Percentiles rank a stretch among this genome's conserved stretches.
These are phyloP conservation scores for Drosophila sechellia DNA, from an alignment of 1,140 invertebrate species.

Conservation along the genomic window DNA sequence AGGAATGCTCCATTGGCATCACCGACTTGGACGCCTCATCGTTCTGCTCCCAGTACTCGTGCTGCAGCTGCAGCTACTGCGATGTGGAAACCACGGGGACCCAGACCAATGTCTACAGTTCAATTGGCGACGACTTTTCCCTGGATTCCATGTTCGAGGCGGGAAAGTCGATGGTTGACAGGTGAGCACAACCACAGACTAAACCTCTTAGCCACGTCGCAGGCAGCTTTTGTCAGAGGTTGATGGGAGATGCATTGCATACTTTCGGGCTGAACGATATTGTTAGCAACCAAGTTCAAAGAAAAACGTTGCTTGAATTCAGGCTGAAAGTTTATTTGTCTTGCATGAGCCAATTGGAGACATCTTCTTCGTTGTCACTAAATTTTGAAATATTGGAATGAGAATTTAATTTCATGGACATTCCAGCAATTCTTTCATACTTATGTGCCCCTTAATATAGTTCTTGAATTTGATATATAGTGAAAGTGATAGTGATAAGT, in stretches of 20 bases:
- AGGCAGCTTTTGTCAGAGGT: constrained; percentile 1
- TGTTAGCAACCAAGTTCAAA: no score
- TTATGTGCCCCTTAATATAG: no score
- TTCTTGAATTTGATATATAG: neutral
- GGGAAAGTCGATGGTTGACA: constrained; percentile 59
- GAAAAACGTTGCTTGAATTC: neutral
- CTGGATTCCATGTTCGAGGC: constrained; percentile 70
- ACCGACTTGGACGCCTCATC: constrained; percentile 83
- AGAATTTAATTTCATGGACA: neutral
- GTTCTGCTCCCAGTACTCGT: constrained; percentile 86
- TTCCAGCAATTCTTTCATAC: no score
- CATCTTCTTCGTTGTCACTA: no score
- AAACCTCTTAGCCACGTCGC: neutral
- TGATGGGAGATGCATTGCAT: neutral
- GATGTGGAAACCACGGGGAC: constrained; percentile 61
- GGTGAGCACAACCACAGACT: constrained; percentile 53
- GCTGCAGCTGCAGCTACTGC: constrained; percentile 86
- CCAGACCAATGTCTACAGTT: constrained; percentile 72
- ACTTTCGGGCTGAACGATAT: constrained; percentile 7
- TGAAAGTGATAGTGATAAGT: neutral
- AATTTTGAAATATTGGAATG: neutral
- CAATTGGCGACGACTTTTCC: constrained; percentile 72
- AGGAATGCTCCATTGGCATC: constrained; percentile 81
- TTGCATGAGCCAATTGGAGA: neutral
- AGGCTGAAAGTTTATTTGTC: constrained; percentile 7